These are phyloP conservation scores for Hystrix brachyura DNA, from an alignment of 2,113 vertebrate genomes.

Conservation along the genomic window DNA sequence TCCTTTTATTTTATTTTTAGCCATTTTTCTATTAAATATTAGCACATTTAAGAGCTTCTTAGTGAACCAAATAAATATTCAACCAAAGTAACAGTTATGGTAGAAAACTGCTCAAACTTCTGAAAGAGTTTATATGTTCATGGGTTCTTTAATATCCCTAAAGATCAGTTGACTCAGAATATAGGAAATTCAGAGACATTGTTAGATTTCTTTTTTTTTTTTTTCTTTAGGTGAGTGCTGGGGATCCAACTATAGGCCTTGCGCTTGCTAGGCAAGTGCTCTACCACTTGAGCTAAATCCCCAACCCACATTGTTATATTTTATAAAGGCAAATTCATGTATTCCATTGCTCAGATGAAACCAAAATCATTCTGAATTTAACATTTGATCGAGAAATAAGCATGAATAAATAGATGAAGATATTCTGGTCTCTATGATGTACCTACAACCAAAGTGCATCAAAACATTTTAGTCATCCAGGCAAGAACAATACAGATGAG, in stretches of 20 bases:
- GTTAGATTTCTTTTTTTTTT: too few relatives aligned
- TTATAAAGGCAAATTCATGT: neutral
- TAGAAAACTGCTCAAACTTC: neutral
- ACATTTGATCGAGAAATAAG: neutral
- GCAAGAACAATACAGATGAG: conserved; percentile 5
- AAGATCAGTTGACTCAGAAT: neutral
- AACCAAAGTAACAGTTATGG: neutral
- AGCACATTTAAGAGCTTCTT: neutral
- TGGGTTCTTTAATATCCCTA: neutral
- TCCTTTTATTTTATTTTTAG: neutral
- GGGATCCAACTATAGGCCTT: too few relatives aligned
- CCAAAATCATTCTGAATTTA: neutral
- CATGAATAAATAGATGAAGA: neutral
- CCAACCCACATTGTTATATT: too few relatives aligned
- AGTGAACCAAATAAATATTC: neutral
- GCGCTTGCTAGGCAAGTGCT: too few relatives aligned
- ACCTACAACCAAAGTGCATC: neutral
- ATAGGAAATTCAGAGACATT: neutral
- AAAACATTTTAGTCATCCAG: neutral
- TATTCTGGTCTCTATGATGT: neutral
- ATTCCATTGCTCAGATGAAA: neutral
- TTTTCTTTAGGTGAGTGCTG: too few relatives aligned
- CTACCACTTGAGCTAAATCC: too few relatives aligned
- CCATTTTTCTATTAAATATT: neutral
- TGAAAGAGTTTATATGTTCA: neutral